A percentile compares a stretch with the other conserved stretches of the same genome.
These are phyloP conservation scores for Argyresthia albistria DNA, from an alignment of 2,888 invertebrate species.

Conservation along the genomic window DNA sequence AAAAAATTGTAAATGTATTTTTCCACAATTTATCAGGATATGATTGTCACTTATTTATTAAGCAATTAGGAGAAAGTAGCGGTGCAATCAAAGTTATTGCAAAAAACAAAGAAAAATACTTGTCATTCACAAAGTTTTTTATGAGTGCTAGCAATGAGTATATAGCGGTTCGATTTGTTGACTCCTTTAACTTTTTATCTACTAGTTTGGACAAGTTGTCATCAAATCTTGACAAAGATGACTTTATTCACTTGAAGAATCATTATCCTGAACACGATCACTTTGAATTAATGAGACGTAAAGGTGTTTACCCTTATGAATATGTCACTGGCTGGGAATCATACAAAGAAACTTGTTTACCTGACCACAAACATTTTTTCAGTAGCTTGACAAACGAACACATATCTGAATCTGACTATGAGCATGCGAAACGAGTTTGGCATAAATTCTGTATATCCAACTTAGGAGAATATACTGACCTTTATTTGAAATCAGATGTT, in stretches of 20 bases:
- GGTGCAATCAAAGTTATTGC: slow-evolving; percentile 14
- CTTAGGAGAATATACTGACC: slow-evolving; percentile 17
- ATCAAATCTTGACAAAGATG: neutral
- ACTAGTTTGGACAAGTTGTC: slow-evolving; percentile 1
- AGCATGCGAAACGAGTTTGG: slow-evolving; percentile 14
- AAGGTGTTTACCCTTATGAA: slow-evolving; percentile 15
- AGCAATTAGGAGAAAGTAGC: slow-evolving; percentile 1
- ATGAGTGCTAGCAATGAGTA: slow-evolving; percentile 1
- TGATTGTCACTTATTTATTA: slow-evolving; percentile 13
- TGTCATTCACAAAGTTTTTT: slow-evolving; percentile 6
- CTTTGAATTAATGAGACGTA: slow-evolving; percentile 5
- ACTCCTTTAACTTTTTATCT: neutral
- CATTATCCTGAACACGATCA: neutral
- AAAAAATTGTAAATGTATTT: slow-evolving; percentile 15
- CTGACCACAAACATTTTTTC: slow-evolving; percentile 10
- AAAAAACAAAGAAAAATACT: slow-evolving; percentile 8
- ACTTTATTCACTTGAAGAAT: slow-evolving; percentile 7
- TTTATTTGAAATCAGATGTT: slow-evolving; percentile 17
- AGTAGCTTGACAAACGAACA: slow-evolving; percentile 8
- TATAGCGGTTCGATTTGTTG: slow-evolving; percentile 6
- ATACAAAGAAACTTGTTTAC: slow-evolving; percentile 10
- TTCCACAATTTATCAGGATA: slow-evolving; percentile 18
- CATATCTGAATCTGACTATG: slow-evolving; percentile 9
- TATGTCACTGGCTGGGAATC: slow-evolving; percentile 11
- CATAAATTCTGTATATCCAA: slow-evolving; percentile 11